These are phyloP conservation scores for Drosophila helvetica DNA, from an alignment of 2,888 invertebrate species.

Conservation along the genomic window DNA sequence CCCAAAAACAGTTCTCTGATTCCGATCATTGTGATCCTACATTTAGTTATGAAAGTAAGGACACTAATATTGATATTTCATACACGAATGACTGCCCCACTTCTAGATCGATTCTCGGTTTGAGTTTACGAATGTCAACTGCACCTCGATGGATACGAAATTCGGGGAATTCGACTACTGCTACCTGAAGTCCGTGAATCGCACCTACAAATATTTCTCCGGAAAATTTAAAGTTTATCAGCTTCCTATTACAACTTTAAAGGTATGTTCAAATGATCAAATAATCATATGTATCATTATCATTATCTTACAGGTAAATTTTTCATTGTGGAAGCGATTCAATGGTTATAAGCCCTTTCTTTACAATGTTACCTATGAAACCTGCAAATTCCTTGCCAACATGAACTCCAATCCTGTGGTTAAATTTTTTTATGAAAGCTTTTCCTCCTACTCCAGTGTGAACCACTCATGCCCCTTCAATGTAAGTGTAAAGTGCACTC, in stretches of 20 bases:
- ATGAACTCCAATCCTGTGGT: neutral
- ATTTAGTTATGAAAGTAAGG: neutral
- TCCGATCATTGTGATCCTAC: neutral
- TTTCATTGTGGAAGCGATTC: conserved; percentile 3
- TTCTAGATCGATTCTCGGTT: neutral
- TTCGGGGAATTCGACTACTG: neutral
- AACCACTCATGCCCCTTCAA: conserved; percentile 9
- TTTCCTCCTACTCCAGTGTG: neutral
- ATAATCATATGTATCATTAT: neutral
- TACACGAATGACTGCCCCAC: too few relatives aligned
- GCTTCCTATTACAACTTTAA: neutral
- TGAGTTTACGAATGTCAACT: conserved; percentile 21
- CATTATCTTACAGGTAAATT: neutral
- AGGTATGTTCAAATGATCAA: neutral
- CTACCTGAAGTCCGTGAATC: conserved; percentile 16
- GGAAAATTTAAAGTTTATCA: neutral
- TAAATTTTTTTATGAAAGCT: conserved; percentile 1
- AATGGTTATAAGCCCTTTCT: conserved; percentile 11
- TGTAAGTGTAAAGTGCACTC: neutral
- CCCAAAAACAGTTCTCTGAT: neutral
- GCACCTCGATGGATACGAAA: neutral
- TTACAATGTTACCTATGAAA: neutral
- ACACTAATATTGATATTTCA: neutral
- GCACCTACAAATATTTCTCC: conserved; percentile 18
- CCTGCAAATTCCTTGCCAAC: neutral